phyloP scores from a whole-genome alignment of 2,888 invertebrate species.

The Chrysolina haemoptera region DNA sequence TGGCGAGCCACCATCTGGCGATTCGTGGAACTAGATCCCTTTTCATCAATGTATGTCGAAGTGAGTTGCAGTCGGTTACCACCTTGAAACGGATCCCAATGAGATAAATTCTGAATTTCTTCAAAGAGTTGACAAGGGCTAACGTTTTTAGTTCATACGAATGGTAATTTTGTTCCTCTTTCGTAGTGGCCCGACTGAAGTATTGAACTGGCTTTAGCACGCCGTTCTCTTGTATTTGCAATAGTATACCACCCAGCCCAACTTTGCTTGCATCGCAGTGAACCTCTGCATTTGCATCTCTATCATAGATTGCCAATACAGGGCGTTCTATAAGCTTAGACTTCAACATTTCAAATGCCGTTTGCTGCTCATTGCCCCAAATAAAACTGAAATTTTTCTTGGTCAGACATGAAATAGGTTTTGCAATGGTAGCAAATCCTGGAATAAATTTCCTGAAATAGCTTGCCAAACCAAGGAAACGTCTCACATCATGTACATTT shows the following conservation, averaged over 20 bases:
- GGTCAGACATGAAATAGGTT: conserved; percentile 52
- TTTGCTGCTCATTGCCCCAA: conserved; percentile 39
- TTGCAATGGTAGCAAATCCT: conserved; percentile 51
- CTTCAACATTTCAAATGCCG: conserved; percentile 39
- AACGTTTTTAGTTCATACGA: conserved; percentile 46
- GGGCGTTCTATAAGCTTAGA: conserved; percentile 42
- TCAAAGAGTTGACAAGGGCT: conserved; percentile 41
- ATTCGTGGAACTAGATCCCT: conserved; percentile 56
- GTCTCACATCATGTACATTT: conserved; percentile 49
- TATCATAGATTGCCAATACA: conserved; percentile 48
- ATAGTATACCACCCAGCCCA: conserved; percentile 54
- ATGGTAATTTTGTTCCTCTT: conserved; percentile 41
- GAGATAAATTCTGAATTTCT: conserved; percentile 43
- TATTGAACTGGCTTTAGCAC: conserved; percentile 55
- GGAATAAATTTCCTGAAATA: conserved; percentile 57
- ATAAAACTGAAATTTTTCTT: conserved; percentile 46
- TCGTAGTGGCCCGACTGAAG: conserved; percentile 44
- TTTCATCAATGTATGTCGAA: conserved; percentile 50
- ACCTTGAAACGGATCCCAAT: conserved; percentile 45
- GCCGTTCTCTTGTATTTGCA: conserved; percentile 53
- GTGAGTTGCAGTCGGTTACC: conserved; percentile 52
- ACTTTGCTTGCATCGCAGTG: conserved; percentile 55
- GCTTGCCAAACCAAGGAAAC: conserved; percentile 51
- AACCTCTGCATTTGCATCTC: conserved; percentile 51
- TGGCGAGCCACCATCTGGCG: conserved; percentile 59